These are phyloP conservation scores for Dolichotis patagonum DNA, from an alignment of 2,113 vertebrate genomes.

Conservation along the genomic window DNA sequence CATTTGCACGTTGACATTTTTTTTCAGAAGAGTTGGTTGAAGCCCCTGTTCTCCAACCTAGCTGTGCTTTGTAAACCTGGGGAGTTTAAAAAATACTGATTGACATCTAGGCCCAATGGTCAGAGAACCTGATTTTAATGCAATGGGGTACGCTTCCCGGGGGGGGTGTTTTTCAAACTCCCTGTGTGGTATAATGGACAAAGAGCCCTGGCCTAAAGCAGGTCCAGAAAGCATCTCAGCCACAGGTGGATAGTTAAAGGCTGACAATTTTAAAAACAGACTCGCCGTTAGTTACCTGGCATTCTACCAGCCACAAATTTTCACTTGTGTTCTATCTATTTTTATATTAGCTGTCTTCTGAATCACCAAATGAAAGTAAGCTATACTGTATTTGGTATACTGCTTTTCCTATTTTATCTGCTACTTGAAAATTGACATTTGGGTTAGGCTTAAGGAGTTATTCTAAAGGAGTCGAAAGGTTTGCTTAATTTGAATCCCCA, in stretches of 20 bases:
- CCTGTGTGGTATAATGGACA: not conserved
- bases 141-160: not conserved
- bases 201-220: not conserved
- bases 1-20: not conserved
- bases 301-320: constrained; percentile 35
- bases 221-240: not conserved
- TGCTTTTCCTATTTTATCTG: not conserved
- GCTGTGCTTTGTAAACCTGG: not conserved
- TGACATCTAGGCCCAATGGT: not conserved
- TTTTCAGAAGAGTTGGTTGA: not conserved
- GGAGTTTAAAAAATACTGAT: not conserved
- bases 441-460: not conserved
- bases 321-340: constrained; percentile 4
- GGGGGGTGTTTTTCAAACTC: not conserved
- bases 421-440: constrained; percentile 42
- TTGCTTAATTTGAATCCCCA: constrained; percentile 45
- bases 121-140: not conserved
- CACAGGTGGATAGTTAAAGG: not conserved
- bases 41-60: not conserved
- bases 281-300: not conserved
- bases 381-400: not conserved
- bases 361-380: not conserved
- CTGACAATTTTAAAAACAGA: constrained; percentile 25
- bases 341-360: constrained; percentile 19
- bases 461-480: constrained; percentile 18